phyloP scores from a whole-genome alignment of 2,797 vertebrate genomes.

The Buphagus erythrorhynchus region DNA sequence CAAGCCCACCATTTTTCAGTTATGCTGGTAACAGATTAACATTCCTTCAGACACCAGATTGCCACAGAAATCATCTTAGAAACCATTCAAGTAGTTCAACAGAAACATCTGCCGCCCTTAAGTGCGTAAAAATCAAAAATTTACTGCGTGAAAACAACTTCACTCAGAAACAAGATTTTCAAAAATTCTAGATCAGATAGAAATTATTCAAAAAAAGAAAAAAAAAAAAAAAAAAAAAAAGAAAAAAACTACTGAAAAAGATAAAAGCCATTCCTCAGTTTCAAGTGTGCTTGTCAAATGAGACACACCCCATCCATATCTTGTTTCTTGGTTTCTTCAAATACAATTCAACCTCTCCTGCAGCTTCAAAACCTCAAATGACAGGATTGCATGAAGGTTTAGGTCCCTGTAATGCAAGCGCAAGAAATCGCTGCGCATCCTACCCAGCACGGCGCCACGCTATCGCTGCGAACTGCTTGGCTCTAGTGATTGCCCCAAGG shows the following conservation, averaged over 20 bases:
- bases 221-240: not conserved
- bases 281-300: not conserved
- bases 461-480: constrained; percentile 80
- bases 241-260: not conserved
- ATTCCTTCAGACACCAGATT: not conserved
- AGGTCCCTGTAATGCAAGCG: constrained; percentile 99
- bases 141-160: fast-evolving
- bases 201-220: not conserved
- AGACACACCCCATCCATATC: fast-evolving
- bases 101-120: not conserved
- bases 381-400: constrained; percentile 87
- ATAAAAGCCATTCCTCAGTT: not conserved
- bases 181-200: fast-evolving
- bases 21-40: constrained; percentile 67
- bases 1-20: constrained; percentile 92
- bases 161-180: not conserved
- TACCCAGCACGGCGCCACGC: constrained; percentile 80
- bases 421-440: constrained; percentile 87
- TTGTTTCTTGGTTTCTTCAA: not conserved
- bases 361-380: constrained; percentile 90
- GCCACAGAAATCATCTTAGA: not conserved
- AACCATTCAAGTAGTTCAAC: not conserved
- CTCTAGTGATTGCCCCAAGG: constrained; percentile 74
- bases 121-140: fast-evolving
- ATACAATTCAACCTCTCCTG: not conserved